Base-by-base conservation (phyloP, 2,113 vertebrate genomes). In the Nestor notabilis region DNA sequence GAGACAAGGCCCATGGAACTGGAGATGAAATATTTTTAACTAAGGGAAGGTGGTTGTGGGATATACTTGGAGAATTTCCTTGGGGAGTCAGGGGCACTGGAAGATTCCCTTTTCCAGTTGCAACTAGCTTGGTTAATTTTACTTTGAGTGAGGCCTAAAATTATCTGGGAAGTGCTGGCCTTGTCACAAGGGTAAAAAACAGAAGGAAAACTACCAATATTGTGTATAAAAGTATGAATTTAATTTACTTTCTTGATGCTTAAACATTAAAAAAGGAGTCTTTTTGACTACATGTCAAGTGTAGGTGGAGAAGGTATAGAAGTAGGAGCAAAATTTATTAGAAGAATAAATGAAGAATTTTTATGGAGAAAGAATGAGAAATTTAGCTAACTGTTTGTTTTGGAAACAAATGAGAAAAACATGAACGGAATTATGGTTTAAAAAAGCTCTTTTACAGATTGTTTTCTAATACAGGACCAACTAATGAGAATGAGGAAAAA, bases 11-110 rank as follows among this genome's bases (percentile, higher is more conserved):
- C 68, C 66, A 8, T 35, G 71, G 70, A 94, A 47, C 37, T 77
- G n/a, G 28, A 95, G 95, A 96, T 95, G 95, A 96, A 93, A 84
- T 84, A 77, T 80, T 88, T 94, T 95, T 87, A 91, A 87, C 64
- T 44, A 66, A 88, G 37, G 37, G 41, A 87, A 75, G 78, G 64
- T 37, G 68, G 74, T 15, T 82, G 44, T 71, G 77, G 49, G 91
- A 88, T 63, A 44, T 89, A 93, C 41, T 96, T 93, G 87, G 87
- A 86, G 58, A 89, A 41, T 55, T 93, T 89, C 66, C 79, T 49
- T 85, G 56, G 52, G 87, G 35, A 89, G 56, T 72, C 47, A 91
- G 69, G 66, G 20, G 20, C 46, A 61, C 41, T 46, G 33, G 56
- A 71, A 76, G 44, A 39, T 80, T 70, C 50, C 65, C 24, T 46